These are phyloP conservation scores for Campoplex nolae DNA, from an alignment of 2,888 invertebrate species.

Conservation along the genomic window DNA sequence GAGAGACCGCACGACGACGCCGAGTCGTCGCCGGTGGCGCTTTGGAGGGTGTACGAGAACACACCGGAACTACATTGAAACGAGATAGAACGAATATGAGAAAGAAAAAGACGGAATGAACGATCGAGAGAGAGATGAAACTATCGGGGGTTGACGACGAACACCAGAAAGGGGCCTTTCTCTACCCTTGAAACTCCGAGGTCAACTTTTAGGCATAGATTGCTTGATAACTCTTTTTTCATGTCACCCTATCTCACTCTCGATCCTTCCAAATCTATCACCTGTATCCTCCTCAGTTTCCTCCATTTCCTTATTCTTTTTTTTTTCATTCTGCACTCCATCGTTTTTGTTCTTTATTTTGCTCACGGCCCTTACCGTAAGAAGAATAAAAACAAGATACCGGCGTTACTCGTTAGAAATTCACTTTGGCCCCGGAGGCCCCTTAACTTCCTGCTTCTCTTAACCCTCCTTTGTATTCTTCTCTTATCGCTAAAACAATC, in stretches of 20 bases:
- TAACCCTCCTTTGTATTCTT: neutral
- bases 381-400: constrained; percentile 27
- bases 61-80: constrained; percentile 16
- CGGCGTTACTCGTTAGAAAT: constrained; percentile 21
- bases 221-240: constrained; percentile 62
- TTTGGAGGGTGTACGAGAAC: constrained; percentile 62
- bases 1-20: constrained; percentile 54
- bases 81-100: constrained; percentile 38
- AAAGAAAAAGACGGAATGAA: constrained; percentile 20
- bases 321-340: constrained; percentile 26
- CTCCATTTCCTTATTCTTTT: constrained; percentile 71
- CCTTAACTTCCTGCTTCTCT: constrained; percentile 45
- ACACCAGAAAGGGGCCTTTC: constrained; percentile 81
- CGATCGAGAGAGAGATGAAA: constrained; percentile 38
- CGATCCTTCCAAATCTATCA: constrained; percentile 48
- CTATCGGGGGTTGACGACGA: constrained; percentile 70
- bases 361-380: constrained; percentile 61
- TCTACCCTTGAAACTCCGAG: constrained; percentile 85
- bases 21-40: constrained; percentile 69
- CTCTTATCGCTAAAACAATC: constrained; percentile 30
- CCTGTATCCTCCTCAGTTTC: constrained; percentile 62
- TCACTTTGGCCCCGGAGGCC: constrained; percentile 21
- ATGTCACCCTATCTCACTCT: constrained; percentile 67
- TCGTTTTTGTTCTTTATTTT: constrained; percentile 65
- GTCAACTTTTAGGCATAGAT: constrained; percentile 84